Evolutionary conservation across 2,888 invertebrate genomes (phyloP), one percentile per base, ranked within the genome.

Genomic region (Cyaniris semiargus): DNA sequence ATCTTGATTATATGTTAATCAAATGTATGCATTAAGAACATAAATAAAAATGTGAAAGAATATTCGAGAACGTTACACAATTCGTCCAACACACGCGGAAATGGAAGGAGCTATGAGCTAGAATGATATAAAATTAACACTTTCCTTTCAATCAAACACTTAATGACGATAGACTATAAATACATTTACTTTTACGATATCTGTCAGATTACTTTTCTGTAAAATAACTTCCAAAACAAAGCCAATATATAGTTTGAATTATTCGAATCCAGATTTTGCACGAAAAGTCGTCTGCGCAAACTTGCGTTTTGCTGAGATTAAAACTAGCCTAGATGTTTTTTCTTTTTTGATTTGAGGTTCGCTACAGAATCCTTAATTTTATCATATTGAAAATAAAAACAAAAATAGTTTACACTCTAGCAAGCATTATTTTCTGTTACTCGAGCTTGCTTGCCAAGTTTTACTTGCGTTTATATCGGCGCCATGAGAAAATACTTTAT

Each of bases 51-150:
- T 1, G 58, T 58, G 58, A 58, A 58, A 10, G 58, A 58, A 7
- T 58, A 58, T 60, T 60, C 21, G 60, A 60, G 10, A 60, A 58
- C 10, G 60, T 66, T 66, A 66, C 66, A 66, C 66, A 66, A 66
- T 66, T 66, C 27, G 5, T 18, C 18, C 27, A 66, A 31, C 27
- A 15, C 7, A 66, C 18, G 27, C 66, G 66, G 66, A 66, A 66
- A 27, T 66, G 18, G 27, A 66, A 23, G 23, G 66, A 66, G 4
- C 5, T 53, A 53, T 18, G 53, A 53, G 13, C 18, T 31, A 31
- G 66, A 66, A 66, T 18, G 66, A 31, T 66, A 66, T 15, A 58
- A 31, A 66, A 66, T 66, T 15, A 66, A 66, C 66, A 66, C 66
- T 66, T 66, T 66, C 66, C 18, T 31, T 66, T 31, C 66, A 66